These are phyloP conservation scores for Tympanuchus pallidicinctus DNA, from an alignment of 2,113 vertebrate species.

Conservation along the genomic window DNA sequence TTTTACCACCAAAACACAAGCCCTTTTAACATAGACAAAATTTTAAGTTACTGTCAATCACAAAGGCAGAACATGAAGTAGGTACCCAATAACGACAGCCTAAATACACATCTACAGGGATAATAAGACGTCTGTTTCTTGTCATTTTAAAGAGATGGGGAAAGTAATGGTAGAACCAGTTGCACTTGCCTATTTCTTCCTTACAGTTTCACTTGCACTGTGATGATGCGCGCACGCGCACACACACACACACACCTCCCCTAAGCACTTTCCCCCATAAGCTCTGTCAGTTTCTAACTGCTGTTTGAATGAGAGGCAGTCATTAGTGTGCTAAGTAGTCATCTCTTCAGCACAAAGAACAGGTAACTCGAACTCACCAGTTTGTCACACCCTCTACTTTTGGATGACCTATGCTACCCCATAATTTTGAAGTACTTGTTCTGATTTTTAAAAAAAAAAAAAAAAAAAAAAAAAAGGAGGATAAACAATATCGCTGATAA, in stretches of 20 bases:
- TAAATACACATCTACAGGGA: background rate
- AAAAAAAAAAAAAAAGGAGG: accelerated
- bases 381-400: background rate
- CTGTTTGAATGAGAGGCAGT: background rate
- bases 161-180: background rate
- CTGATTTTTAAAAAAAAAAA: background rate
- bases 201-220: background rate
- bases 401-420: background rate
- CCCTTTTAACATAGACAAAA: background rate
- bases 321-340: background rate
- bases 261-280: background rate
- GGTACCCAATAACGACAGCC: accelerated
- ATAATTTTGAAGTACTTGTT: background rate
- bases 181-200: background rate
- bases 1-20: background rate
- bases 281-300: background rate
- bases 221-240: background rate
- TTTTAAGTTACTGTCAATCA: background rate
- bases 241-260: accelerated
- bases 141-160: background rate
- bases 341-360: background rate
- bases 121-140: background rate
- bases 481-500: background rate
- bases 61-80: background rate
- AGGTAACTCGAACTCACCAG: background rate